phyloP scores from a whole-genome alignment of 2,113 vertebrate genomes.

The Chloropsis hardwickii region DNA sequence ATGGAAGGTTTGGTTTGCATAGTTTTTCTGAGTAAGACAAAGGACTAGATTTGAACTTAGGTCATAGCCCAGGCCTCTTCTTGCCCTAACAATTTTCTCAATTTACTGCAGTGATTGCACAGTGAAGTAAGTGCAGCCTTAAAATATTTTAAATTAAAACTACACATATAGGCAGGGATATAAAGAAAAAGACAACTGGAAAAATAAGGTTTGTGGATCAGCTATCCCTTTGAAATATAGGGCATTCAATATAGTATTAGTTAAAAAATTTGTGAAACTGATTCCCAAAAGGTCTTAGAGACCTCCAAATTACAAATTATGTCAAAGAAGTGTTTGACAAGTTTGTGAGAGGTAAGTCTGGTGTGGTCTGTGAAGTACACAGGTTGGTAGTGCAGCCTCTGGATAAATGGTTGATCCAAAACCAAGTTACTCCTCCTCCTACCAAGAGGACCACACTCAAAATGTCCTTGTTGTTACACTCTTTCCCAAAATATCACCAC shows the following conservation, averaged over 20 bases:
- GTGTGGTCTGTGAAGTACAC: accelerated
- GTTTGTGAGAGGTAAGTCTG: background rate
- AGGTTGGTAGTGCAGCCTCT: background rate
- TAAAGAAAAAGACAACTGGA: background rate
- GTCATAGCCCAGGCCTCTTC: background rate
- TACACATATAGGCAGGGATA: background rate
- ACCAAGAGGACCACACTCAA: background rate
- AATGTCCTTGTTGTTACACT: accelerated
- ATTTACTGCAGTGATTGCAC: background rate
- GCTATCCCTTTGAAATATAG: background rate
- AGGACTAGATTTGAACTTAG: background rate
- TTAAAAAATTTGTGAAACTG: background rate
- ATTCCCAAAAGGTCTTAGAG: background rate
- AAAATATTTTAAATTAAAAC: background rate
- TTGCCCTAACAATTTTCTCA: background rate
- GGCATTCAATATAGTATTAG: background rate
- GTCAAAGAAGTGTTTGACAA: background rate
- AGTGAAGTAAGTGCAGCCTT: background rate
- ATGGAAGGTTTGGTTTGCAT: background rate
- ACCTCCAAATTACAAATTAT: background rate
- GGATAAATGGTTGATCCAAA: background rate
- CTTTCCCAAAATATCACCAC: background rate
- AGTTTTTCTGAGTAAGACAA: background rate
- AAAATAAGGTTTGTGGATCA: background rate
- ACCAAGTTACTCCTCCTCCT: background rate